These are phyloP conservation scores for Heliconius cydno DNA, from an alignment of 2,888 invertebrate genomes.

Conservation along the genomic window DNA sequence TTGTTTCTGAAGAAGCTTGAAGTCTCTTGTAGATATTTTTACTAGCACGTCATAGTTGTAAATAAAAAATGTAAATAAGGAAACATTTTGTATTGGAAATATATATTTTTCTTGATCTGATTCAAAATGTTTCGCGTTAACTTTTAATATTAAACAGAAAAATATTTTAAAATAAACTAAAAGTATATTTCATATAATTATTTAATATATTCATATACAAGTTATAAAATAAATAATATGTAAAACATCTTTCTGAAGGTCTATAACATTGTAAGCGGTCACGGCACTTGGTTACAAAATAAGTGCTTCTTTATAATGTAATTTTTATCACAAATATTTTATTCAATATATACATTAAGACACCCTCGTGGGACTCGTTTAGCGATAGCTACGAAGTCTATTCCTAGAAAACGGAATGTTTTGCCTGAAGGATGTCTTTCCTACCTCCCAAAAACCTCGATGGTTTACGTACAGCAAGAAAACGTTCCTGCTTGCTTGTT, in stretches of 20 bases:
- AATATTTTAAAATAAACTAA: neutral
- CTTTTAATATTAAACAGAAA: neutral
- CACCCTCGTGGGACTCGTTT: too few relatives aligned
- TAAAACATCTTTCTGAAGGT: neutral
- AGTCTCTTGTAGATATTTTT: neutral
- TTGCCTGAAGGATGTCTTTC: too few relatives aligned
- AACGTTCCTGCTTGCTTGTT: too few relatives aligned
- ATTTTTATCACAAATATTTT: too few relatives aligned
- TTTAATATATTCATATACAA: neutral
- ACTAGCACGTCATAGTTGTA: neutral
- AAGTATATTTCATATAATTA: neutral
- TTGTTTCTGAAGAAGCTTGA: neutral
- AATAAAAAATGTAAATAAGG: neutral
- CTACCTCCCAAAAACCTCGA: too few relatives aligned
- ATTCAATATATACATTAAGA: too few relatives aligned
- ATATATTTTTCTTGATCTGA: neutral
- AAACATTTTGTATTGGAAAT: neutral
- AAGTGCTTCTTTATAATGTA: neutral
- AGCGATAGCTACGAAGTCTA: too few relatives aligned
- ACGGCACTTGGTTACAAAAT: neutral
- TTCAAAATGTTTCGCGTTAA: neutral
- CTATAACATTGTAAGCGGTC: neutral
- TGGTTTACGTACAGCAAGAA: too few relatives aligned
- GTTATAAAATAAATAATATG: neutral
- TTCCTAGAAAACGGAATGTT: too few relatives aligned